Conservation (phyloP, 2,888 invertebrate genomes). For the Epistrophe grossulariae region DNA sequence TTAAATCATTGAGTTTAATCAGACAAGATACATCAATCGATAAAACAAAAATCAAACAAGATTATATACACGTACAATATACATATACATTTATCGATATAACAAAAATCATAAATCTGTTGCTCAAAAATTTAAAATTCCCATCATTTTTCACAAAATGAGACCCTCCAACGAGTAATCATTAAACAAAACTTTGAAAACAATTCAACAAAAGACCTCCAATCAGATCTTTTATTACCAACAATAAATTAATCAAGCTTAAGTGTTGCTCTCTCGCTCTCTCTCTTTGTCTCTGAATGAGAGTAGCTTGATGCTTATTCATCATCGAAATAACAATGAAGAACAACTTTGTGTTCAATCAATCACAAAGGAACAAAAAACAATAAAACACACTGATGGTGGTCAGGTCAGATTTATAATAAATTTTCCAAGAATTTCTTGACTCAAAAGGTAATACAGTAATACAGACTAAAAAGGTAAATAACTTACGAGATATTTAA, state of each 20-base stretch:
- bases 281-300: not conserved
- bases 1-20: too few relatives aligned
- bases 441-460: conserved; percentile 17
- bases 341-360: conserved; percentile 9
- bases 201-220: conserved; percentile 3
- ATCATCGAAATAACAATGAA: not conserved
- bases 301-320: not conserved
- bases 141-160: not conserved
- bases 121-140: not conserved
- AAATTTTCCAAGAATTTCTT: not conserved
- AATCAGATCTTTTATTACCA: not conserved
- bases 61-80: too few relatives aligned
- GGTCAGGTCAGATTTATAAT: not conserved
- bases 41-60: too few relatives aligned
- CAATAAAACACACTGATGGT: not conserved
- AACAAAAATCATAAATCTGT: not conserved
- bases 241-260: conserved; percentile 19
- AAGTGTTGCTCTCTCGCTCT: not conserved
- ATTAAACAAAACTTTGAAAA: not conserved
- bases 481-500: too few relatives aligned
- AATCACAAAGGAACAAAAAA: conserved; percentile 1
- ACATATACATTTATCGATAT: not conserved
- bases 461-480: too few relatives aligned
- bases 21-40: too few relatives aligned
- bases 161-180: not conserved